Evolutionary conservation across 2,113 vertebrate species (phyloP).

Genomic region (Piprites chloris): DNA sequence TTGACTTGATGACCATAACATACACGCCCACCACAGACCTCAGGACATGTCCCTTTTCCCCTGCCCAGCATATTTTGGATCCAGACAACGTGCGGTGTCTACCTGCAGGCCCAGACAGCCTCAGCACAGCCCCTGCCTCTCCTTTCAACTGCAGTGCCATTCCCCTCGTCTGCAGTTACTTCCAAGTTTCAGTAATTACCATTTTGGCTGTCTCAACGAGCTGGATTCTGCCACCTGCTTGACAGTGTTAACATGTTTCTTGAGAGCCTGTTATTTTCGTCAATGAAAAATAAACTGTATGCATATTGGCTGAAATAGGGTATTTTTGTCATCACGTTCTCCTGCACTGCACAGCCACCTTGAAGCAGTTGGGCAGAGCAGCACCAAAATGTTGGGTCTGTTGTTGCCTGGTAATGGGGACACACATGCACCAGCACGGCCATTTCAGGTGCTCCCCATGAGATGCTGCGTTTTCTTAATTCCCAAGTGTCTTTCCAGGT

Average conservation of each 20-base stretch:
- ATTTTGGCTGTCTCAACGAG: neutral
- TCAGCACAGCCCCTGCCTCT: neutral
- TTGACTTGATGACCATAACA: neutral
- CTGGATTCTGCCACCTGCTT: neutral
- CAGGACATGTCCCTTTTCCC: accelerated
- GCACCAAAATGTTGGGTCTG: neutral
- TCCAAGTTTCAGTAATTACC: neutral
- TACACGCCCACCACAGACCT: accelerated
- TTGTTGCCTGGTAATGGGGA: neutral
- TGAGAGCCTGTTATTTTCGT: constrained; percentile 19
- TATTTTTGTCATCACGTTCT: neutral
- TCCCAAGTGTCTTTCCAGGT: neutral
- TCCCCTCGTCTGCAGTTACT: neutral
- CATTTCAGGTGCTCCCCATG: neutral
- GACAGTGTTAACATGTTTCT: neutral
- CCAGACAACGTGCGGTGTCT: neutral
- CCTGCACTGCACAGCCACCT: neutral
- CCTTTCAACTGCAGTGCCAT: accelerated
- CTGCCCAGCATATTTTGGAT: neutral
- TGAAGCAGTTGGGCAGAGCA: neutral
- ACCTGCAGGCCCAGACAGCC: accelerated
- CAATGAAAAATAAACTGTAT: neutral
- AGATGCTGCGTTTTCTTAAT: neutral
- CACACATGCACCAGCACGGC: neutral
- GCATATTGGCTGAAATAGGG: neutral